Evolutionary conservation across 1,140 invertebrate species (phyloP).

Genomic region (Parapsyche elsis): DNA sequence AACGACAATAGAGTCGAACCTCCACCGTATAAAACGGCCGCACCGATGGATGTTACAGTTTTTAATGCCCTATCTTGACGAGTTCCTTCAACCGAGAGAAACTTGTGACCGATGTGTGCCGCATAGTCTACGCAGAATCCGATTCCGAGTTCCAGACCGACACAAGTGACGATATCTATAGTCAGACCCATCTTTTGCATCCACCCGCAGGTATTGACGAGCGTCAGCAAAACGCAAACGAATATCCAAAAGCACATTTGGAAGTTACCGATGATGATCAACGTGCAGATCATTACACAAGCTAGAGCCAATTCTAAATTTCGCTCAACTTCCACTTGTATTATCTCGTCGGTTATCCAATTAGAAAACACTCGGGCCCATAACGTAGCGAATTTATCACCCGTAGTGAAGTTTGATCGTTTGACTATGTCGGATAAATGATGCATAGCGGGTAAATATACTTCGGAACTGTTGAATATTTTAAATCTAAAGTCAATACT

Average conservation of each 20-base stretch:
- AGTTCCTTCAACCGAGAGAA: conserved; percentile 71
- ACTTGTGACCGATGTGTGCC: conserved; percentile 88
- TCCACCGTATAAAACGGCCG: conserved; percentile 84
- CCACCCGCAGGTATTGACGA: conserved; percentile 84
- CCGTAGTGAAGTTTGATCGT: conserved; percentile 68
- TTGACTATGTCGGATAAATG: conserved; percentile 69
- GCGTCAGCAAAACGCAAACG: conserved; percentile 79
- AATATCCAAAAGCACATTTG: conserved; percentile 84
- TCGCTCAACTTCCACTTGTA: conserved; percentile 78
- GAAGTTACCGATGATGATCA: conserved; percentile 83
- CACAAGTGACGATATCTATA: conserved; percentile 87
- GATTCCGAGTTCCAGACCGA: conserved; percentile 85
- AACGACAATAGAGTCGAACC: conserved; percentile 84
- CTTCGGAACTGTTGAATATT: conserved; percentile 70
- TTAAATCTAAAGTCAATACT: conserved; percentile 73
- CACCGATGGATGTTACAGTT: conserved; percentile 80
- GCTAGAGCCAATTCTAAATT: conserved; percentile 83
- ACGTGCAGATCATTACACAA: conserved; percentile 84
- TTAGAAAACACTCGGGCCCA: conserved; percentile 78
- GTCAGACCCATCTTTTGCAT: conserved; percentile 85
- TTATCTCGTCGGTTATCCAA: conserved; percentile 85
- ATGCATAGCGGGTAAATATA: conserved; percentile 83
- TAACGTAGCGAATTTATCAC: conserved; percentile 72
- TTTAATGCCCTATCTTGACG: conserved; percentile 72
- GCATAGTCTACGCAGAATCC: conserved; percentile 91